Evolutionary conservation across 1,140 invertebrate species (phyloP).

Genomic region (Drosophila tristis): DNA sequence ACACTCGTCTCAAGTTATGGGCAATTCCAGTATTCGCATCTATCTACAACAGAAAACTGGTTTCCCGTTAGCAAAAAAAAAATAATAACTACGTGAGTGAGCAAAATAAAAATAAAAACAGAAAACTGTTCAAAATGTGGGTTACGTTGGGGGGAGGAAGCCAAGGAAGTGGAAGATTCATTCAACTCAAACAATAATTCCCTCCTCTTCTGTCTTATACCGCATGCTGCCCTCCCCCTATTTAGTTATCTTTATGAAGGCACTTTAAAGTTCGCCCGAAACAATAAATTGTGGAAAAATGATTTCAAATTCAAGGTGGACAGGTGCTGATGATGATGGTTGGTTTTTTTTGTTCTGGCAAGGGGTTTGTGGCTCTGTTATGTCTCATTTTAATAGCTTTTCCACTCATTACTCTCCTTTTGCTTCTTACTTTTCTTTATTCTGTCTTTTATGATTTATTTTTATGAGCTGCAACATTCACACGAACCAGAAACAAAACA

Average conservation of each 20-base stretch:
- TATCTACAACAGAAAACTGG: constrained; percentile 20
- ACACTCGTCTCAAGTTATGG: constrained; percentile 20
- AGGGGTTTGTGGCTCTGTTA: background rate
- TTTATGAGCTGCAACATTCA: constrained; percentile 52
- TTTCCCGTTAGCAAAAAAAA: constrained; percentile 5
- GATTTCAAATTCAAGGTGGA: constrained; percentile 31
- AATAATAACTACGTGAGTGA: constrained; percentile 13
- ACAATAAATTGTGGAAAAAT: constrained; percentile 20
- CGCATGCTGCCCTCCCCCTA: too few species aligned
- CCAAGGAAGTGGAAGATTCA: background rate
- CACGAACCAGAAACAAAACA: constrained; percentile 30
- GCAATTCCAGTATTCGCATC: constrained; percentile 21
- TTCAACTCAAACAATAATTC: constrained; percentile 14
- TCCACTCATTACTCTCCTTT: constrained; percentile 8
- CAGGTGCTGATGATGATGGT: constrained; percentile 31
- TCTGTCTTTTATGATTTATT: constrained; percentile 51
- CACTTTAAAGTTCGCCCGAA: constrained; percentile 1
- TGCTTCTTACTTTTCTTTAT: background rate
- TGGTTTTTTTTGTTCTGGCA: constrained; percentile 6
- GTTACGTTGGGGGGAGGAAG: constrained; percentile 1
- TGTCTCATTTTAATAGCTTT: constrained; percentile 41
- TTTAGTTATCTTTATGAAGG: constrained; percentile 5
- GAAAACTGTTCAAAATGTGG: constrained; percentile 29
- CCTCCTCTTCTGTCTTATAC: background rate
- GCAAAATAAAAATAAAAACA: constrained; percentile 5